Base-by-base conservation (phyloP, 2,113 vertebrate genomes). In the Rhabdornis inornatus region DNA sequence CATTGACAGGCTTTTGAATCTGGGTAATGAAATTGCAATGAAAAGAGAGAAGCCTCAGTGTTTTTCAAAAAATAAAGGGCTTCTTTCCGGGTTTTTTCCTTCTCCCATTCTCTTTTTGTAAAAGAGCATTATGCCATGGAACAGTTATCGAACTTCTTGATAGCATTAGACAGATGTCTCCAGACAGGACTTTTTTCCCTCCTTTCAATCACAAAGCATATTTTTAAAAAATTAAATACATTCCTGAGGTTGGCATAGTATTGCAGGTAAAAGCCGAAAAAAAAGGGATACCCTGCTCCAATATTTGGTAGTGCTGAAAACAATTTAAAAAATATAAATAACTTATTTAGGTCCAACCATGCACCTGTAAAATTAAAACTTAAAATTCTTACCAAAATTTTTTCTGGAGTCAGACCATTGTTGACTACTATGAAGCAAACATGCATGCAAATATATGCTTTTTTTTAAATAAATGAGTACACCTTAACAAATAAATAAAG, bases 151-250 rank as follows among this genome's bases (percentile, higher is more conserved):
- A 61, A 65, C 9, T 33, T 87, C 31, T 75, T 35, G 75, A 45
- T 10, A 70, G 6, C 11, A n/a, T 23, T 74, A n/a, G n/a, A 83
- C 42, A 57, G 21, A 27, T 57, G 37, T 15, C 10, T 37, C 44
- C 4, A 3, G 33, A 39, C 1, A 37, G 11, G 21, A 27, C 1
- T 4, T 9, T 18, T 50, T 50, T 40, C 6, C 21, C 24, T 33
- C 27, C 17, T 42, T 89, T 82, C 50, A 65, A 69, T 49, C 13
- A 45, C 20, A 76, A 78, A 61, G 5, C 13, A 27, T n/a, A 1
- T 5, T 11, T 59, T 40, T 22, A 23, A 15, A 22, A 9, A 42
- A 56, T 47, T 3, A 44, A 57, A 90, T 12, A 35, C 3, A 33
- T 59, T 45, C 14, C 14, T 87, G 12, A 79, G 59, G 59, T 22